These are phyloP conservation scores for Neodon shergylaensis DNA, from an alignment of 2,113 vertebrate species.

Conservation along the genomic window DNA sequence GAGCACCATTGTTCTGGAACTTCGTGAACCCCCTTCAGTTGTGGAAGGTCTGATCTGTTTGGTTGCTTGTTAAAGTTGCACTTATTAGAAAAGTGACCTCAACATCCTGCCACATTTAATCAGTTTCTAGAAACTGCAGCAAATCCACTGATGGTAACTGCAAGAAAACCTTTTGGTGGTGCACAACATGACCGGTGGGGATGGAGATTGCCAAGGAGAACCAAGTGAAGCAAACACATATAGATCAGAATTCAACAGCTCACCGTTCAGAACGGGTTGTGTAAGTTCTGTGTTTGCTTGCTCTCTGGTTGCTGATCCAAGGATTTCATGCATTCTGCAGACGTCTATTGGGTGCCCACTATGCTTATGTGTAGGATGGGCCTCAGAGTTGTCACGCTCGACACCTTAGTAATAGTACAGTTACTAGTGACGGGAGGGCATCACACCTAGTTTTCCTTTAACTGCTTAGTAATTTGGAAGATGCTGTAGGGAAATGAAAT, in stretches of 20 bases:
- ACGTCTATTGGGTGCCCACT: not conserved
- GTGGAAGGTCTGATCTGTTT: conserved; percentile 25
- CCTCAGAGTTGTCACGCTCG: not conserved
- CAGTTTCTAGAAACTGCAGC: not conserved
- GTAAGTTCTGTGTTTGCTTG: not conserved
- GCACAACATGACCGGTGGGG: not conserved
- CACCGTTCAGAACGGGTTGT: not conserved
- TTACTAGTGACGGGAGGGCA: not conserved
- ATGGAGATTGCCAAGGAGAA: not conserved
- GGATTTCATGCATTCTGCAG: not conserved
- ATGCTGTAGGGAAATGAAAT: not conserved
- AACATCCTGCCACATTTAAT: not conserved
- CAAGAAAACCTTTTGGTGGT: not conserved
- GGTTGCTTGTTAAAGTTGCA: not conserved
- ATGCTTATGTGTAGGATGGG: not conserved
- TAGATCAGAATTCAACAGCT: not conserved
- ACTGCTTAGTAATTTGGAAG: conserved; percentile 6
- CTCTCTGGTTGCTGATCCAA: not conserved
- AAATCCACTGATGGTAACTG: conserved; percentile 9
- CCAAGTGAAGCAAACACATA: not conserved
- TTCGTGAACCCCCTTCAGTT: not conserved
- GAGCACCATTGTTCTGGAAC: not conserved
- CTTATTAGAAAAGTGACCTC: conserved; percentile 17
- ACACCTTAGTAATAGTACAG: not conserved
- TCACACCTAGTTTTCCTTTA: not conserved